Conservation (phyloP, 2,797 vertebrate species). For the Eupleurogrammus muticus region DNA sequence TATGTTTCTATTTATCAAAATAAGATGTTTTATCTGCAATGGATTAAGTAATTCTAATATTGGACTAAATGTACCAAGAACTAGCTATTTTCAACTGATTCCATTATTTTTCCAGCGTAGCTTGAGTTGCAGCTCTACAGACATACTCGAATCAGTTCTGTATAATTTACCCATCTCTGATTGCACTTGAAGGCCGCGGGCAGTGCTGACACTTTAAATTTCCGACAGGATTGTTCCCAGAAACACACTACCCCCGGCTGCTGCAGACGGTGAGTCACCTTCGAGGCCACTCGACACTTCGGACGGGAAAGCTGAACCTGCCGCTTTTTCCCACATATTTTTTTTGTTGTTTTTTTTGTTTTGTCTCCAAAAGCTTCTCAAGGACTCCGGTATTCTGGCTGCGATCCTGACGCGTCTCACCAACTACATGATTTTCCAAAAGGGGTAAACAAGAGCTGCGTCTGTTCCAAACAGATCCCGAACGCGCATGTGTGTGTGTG, state of each 20-base stretch:
- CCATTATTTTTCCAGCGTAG: not conserved
- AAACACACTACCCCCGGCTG: constrained; percentile 89
- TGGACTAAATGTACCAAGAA: too few relatives aligned
- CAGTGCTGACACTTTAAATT: constrained; percentile 12
- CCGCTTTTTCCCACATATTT: too few relatives aligned
- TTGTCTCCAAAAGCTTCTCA: constrained; percentile 86
- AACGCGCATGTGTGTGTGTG: too few relatives aligned
- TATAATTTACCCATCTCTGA: not conserved
- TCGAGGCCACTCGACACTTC: too few relatives aligned
- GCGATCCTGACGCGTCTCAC: constrained; percentile 87
- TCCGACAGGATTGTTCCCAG: constrained; percentile 92
- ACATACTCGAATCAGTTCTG: not conserved
- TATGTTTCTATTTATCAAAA: too few relatives aligned
- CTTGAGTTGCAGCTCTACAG: too few relatives aligned
- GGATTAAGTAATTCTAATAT: too few relatives aligned
- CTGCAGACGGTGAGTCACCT: constrained; percentile 88
- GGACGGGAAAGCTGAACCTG: too few relatives aligned
- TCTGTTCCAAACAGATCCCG: not conserved
- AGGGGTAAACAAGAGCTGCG: constrained; percentile 81
- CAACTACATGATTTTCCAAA: constrained; percentile 92
- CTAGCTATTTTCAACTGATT: too few relatives aligned
- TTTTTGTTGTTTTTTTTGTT: constrained; percentile 4
- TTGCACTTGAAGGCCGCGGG: not conserved
- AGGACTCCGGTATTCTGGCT: constrained; percentile 90
- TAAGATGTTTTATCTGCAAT: too few relatives aligned